Conservation (phyloP, 2,797 vertebrate genomes). For the Apodemus agrarius region DNA sequence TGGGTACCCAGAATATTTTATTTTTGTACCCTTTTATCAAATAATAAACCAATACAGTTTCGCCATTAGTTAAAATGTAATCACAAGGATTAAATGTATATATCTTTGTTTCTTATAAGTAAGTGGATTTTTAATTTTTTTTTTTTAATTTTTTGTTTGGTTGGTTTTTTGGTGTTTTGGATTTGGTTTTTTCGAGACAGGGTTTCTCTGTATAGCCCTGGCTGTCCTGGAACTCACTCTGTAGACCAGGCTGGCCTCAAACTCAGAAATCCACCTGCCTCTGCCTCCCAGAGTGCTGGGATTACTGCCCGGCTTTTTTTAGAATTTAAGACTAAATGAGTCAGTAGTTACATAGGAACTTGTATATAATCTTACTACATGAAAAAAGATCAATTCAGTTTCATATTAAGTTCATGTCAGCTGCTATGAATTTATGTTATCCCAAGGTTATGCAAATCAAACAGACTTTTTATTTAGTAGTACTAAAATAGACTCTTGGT, state of each 20-base stretch:
- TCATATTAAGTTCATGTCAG: slow-evolving; percentile 79
- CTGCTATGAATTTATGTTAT: slow-evolving; percentile 85
- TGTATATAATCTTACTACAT: slow-evolving; percentile 75
- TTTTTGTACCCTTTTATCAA: slow-evolving; percentile 33
- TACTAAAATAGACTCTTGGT: slow-evolving; percentile 85
- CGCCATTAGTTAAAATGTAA: slow-evolving; percentile 34
- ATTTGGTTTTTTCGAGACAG: too few species aligned
- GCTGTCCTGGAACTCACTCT: too few species aligned
- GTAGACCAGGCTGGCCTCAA: too few species aligned
- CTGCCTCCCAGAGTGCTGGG: too few species aligned
- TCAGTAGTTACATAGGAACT: slow-evolving; percentile 18
- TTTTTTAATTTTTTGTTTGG: too few species aligned
- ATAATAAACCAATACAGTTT: slow-evolving; percentile 15
- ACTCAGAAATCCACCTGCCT: too few species aligned
- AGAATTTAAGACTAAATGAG: slow-evolving; percentile 29
- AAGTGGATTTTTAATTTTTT: background rate
- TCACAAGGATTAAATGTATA: background rate
- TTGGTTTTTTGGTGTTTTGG: too few species aligned
- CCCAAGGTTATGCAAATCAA: slow-evolving; percentile 84
- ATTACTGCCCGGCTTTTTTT: background rate
- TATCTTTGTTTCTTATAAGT: slow-evolving; percentile 28
- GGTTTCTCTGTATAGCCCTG: too few species aligned
- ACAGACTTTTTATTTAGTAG: slow-evolving; percentile 86
- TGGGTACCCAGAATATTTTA: slow-evolving; percentile 44
- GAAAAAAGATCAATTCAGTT: slow-evolving; percentile 80